Evolutionary conservation across 1,140 invertebrate genomes (phyloP), one percentile per base, ranked within the genome.

Genomic region (Conus betulinus): DNA sequence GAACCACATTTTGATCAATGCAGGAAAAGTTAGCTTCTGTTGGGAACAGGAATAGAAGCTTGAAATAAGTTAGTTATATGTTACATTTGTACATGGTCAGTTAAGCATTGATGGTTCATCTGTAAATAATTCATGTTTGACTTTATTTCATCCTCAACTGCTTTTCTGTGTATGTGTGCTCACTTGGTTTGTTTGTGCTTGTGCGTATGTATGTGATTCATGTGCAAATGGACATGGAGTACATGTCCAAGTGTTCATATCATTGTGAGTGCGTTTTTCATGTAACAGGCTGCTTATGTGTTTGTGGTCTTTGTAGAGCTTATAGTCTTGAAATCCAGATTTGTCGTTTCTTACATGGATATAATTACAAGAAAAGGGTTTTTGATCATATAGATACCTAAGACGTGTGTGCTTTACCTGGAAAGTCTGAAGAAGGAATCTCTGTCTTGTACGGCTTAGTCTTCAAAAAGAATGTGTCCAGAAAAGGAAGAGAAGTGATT

Each of bases 401-500:
- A 8, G 15, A 5, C 15, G 15, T 15, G 15, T 60, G 57, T 60
- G 23, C 71, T 74, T 74, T 20, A 74, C 23, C 2, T 74, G 71
- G 23, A 74, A 74, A 60, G 15, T 60, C 8, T 60, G 57, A 60
- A 11, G 57, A 60, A 74, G 20, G n/a, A 74, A 74, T 7, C 11
- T 74, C 7, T 20, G 23, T 20, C n/a, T 51, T 60, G 52, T 39
- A 39, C 78, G 60, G 39, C 11, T 90, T 87, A 93, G 67, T 92
- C 91, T 53, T 90, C 91, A 90, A 93, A 93, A 53, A 95, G 74
- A 52, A 95, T 90, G 88, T 93, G 93, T 17, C 95, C 95, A 13
- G 95, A 95, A 89, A 95, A 95, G 13, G 94, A 95, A 1, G 94
- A 93, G 79, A 93, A 95, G 84, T 95, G 94, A 89, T 95, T 95